These are phyloP conservation scores for Axinella damicornis DNA, from an alignment of 37 sponge, comb jelly and placozoan genomes.

Conservation along the genomic window DNA sequence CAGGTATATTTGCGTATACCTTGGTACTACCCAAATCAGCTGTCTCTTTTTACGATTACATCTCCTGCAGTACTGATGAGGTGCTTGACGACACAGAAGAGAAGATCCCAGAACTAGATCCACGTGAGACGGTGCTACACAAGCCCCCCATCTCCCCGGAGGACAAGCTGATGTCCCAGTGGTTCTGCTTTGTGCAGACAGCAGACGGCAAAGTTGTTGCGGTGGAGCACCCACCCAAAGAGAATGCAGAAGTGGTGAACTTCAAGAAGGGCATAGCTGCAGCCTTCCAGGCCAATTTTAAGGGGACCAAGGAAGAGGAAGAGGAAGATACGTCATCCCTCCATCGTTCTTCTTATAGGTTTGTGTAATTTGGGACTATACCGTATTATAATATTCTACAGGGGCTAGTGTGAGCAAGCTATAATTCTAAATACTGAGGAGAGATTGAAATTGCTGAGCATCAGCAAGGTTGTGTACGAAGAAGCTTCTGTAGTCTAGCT, in stretches of 20 bases:
- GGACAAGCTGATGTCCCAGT: neutral
- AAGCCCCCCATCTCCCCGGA: constrained; percentile 9
- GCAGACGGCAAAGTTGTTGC: constrained; percentile 48
- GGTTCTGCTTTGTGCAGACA: constrained; percentile 48
- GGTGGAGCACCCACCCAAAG: constrained; percentile 27
- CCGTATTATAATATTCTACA: too few species aligned
- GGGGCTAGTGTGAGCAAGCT: too few species aligned
- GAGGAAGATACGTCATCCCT: constrained; percentile 48
- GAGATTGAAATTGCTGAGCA: too few species aligned
- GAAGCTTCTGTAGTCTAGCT: too few species aligned
- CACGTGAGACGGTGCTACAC: neutral
- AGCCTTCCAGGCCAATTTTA: constrained; percentile 69
- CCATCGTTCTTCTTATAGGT: constrained; percentile 50
- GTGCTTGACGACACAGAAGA: neutral
- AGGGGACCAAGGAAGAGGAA: constrained; percentile 20
- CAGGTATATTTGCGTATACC: too few species aligned
- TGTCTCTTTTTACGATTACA: neutral
- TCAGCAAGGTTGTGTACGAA: too few species aligned
- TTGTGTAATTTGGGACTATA: neutral
- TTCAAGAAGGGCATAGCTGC: constrained; percentile 64
- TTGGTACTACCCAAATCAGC: too few species aligned
- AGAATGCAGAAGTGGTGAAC: constrained; percentile 32
- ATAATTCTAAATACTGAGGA: too few species aligned
- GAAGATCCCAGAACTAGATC: neutral
- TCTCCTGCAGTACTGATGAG: neutral